phyloP scores from a whole-genome alignment of 1,140 invertebrate genomes.

The Tetramorium parvispinum region DNA sequence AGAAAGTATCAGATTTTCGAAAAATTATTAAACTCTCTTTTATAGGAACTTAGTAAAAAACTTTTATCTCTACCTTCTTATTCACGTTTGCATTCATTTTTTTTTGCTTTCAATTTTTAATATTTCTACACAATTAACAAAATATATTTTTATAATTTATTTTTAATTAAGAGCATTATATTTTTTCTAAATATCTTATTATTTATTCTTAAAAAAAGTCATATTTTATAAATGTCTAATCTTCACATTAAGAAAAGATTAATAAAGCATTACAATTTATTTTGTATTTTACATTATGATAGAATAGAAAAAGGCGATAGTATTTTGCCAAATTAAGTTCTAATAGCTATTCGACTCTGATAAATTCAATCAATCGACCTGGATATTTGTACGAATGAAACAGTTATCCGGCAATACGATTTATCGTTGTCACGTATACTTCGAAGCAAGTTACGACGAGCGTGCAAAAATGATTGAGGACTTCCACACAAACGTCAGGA shows the following conservation, averaged over 20 bases:
- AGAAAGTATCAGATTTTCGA: constrained; percentile 17
- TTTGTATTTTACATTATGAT: background rate
- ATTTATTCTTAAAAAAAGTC: no score
- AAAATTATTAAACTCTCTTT: constrained; percentile 7
- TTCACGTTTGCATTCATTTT: background rate
- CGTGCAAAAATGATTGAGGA: constrained; percentile 23
- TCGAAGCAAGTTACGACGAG: background rate
- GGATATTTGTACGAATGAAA: background rate
- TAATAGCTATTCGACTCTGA: background rate
- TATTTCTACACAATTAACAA: background rate
- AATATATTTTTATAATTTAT: background rate
- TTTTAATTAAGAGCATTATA: background rate
- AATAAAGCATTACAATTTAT: background rate
- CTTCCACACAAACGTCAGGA: background rate
- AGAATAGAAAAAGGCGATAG: background rate
- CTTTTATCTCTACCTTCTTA: background rate
- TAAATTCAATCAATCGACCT: background rate
- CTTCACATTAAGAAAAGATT: background rate
- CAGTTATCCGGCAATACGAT: constrained; percentile 27
- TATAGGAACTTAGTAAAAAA: background rate
- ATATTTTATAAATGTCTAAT: background rate
- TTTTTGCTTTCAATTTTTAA: background rate
- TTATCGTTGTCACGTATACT: constrained; percentile 30
- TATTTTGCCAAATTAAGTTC: background rate
- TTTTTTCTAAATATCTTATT: background rate